phyloP scores from a whole-genome alignment of 2,888 invertebrate genomes.

The Gymnosoma rotundatum region DNA sequence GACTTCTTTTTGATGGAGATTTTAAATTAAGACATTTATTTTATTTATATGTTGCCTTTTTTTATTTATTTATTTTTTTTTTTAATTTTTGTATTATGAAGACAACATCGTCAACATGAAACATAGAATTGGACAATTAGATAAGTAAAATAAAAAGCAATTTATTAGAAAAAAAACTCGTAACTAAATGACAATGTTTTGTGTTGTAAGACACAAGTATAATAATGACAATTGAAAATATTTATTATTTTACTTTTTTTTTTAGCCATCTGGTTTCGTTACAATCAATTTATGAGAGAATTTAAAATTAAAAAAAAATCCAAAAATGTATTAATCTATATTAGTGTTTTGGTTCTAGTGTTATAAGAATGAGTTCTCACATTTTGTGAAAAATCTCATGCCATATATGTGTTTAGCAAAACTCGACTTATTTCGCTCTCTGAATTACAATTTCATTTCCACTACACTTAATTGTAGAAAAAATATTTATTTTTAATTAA shows the following conservation, averaged over 20 bases:
- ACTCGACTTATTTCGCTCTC: no score
- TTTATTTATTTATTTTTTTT: not conserved
- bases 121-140: constrained; percentile 60
- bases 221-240: constrained; percentile 13
- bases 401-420: no score
- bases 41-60: constrained; percentile 35
- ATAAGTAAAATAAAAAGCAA: constrained; percentile 52
- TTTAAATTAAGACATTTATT: constrained; percentile 63
- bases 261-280: constrained; percentile 45
- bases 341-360: no score
- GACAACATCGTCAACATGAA: constrained; percentile 51
- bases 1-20: constrained; percentile 40
- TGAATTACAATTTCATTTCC: no score
- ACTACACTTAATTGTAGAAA: no score
- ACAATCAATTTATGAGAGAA: constrained; percentile 48
- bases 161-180: constrained; percentile 33
- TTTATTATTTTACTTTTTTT: constrained; percentile 15
- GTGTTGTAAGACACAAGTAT: constrained; percentile 32
- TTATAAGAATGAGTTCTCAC: no score
- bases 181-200: constrained; percentile 41
- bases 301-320: constrained; percentile 17
- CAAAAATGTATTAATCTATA: not conserved
- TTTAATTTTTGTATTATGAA: constrained; percentile 13
- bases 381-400: no score
- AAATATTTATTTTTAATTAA: no score